A percentile compares a stretch with the other conserved stretches of the same genome.
phyloP scores from a whole-genome alignment of 2,888 invertebrate species.

The Oligia fasciuncula region DNA sequence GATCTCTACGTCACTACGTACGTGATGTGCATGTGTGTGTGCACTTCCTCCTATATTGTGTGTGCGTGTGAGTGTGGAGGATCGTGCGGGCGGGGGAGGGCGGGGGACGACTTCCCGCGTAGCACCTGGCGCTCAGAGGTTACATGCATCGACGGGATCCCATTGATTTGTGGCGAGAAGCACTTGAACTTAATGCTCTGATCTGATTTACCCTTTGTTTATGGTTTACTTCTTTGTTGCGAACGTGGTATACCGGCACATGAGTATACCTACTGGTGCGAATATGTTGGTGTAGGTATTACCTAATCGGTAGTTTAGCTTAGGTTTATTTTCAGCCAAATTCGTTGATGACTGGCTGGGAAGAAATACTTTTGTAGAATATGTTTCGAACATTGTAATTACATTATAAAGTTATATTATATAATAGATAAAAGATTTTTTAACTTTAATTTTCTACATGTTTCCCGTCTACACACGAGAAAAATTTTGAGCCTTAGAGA shows the following conservation, averaged over 20 bases:
- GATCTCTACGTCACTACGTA: conserved; percentile 77
- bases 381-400: conserved; percentile 30
- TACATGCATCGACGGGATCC: conserved; percentile 84
- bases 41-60: conserved; percentile 77
- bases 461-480: background rate
- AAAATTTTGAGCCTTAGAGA: background rate
- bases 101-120: conserved; percentile 84
- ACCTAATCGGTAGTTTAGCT: conserved; percentile 14
- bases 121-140: conserved; percentile 89
- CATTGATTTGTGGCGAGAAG: conserved; percentile 87
- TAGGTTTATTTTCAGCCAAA: conserved; percentile 13
- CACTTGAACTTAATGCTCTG: conserved; percentile 76
- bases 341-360: conserved; percentile 25
- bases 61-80: conserved; percentile 75
- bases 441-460: background rate
- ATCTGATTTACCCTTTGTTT: conserved; percentile 81
- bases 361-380: conserved; percentile 27
- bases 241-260: background rate
- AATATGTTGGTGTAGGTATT: conserved; percentile 30
- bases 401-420: conserved; percentile 5
- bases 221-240: conserved; percentile 49
- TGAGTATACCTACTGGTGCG: background rate
- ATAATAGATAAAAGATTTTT: background rate
- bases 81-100: conserved; percentile 65
- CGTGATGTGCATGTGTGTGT: conserved; percentile 68